These are phyloP conservation scores for Drosophila infuscata DNA, from an alignment of 2,888 invertebrate genomes.

Conservation along the genomic window DNA sequence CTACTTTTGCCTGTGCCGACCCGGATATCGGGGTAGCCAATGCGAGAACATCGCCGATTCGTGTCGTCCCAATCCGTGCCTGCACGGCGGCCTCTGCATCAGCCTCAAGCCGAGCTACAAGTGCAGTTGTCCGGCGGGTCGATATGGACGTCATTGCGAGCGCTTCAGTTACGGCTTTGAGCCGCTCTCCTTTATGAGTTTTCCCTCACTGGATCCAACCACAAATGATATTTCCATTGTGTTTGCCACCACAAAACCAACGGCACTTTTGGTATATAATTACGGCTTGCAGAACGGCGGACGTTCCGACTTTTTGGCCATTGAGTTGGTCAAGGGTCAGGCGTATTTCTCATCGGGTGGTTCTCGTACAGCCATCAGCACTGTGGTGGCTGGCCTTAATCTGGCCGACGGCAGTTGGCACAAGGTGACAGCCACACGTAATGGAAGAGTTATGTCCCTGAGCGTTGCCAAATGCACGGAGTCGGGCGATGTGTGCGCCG, in stretches of 20 bases:
- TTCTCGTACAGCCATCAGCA: slow-evolving; percentile 94
- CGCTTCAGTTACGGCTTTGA: slow-evolving; percentile 95
- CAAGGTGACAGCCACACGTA: slow-evolving; percentile 95
- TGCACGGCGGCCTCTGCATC: slow-evolving; percentile 94
- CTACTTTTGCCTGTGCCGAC: slow-evolving; percentile 96
- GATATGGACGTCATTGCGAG: slow-evolving; percentile 96
- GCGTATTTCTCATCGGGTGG: slow-evolving; percentile 96
- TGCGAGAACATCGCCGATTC: slow-evolving; percentile 96
- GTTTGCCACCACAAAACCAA: slow-evolving; percentile 94
- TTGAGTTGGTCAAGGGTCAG: slow-evolving; percentile 93
- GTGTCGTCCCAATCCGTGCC: slow-evolving; percentile 96
- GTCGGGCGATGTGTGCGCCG: slow-evolving; percentile 94
- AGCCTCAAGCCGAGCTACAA: slow-evolving; percentile 95
- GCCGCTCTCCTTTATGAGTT: slow-evolving; percentile 95
- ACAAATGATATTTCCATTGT: slow-evolving; percentile 96
- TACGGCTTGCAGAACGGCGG: slow-evolving; percentile 95
- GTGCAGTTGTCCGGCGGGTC: slow-evolving; percentile 93
- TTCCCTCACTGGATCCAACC: slow-evolving; percentile 93
- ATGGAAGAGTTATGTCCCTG: slow-evolving; percentile 94
- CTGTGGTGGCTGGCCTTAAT: slow-evolving; percentile 89
- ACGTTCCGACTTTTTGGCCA: slow-evolving; percentile 95
- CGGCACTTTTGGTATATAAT: slow-evolving; percentile 95
- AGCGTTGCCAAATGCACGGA: slow-evolving; percentile 93
- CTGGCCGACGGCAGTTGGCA: slow-evolving; percentile 96
- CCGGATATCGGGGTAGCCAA: slow-evolving; percentile 95